Base-by-base conservation (phyloP, 2,888 invertebrate species). In the Hypena proboscidalis region DNA sequence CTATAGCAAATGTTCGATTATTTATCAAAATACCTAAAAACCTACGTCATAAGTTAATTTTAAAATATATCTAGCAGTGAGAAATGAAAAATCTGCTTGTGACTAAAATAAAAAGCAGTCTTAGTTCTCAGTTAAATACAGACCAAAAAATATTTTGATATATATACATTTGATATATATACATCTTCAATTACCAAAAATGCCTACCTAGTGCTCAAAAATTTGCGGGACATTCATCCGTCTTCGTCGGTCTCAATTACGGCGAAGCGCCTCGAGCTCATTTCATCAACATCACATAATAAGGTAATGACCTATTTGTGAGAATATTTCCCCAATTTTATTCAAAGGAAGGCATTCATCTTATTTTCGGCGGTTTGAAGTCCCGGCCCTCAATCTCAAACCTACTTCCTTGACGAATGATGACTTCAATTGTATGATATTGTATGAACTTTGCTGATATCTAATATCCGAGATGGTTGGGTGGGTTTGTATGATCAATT, bases 271-370 rank as follows among this genome's bases (percentile, higher is more conserved):
- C 36, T 8, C 23, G 34, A 25, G 29, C 32, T 41, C 32, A 53
- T 58, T 58, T 45, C 30, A 37, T 44, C 48, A 44, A 43, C 30
- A 22, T 41, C 40, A 47, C 29, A 49, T 45, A 58, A 62, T 58
- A 53, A 45, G 19, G 36, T 53, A 58, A 62, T 45, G 58, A 53
- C 36, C 43, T 53, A 58, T 59, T 63, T 55, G 49, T 55, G 46
- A 41, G 25, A 55, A 42, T 59, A 59, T 55, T 63, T 54, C 33
- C 19, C 21, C 19, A 36, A 62, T 58, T 54, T 53, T 58, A 58
- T 63, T 54, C 59, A 58, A 41, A 58, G 25, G 35, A 17, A 35
- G 35, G 50, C 40, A 59, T 60, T 63, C 47, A 51, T 63, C 60
- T 51, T 59, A 59, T 59, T 63, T 54, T 35, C 27, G 34, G 27